Base-by-base conservation (phyloP, 1,140 invertebrate species). In the Aphelenchoides fujianensis region DNA sequence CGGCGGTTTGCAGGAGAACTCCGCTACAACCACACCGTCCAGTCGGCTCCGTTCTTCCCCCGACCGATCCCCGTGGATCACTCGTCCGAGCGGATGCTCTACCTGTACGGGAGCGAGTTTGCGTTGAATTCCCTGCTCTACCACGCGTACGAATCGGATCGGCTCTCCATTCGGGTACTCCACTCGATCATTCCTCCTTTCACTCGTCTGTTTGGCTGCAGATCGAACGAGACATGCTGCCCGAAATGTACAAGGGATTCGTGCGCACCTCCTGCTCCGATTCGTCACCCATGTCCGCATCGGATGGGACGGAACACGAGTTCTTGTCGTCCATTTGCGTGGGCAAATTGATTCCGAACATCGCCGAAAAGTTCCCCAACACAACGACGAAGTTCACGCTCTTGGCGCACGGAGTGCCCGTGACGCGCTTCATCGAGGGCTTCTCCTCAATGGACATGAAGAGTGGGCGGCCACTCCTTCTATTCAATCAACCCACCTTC, bases 71-170 rank as follows among this genome's bases (percentile, higher is more conserved):
- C 68, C 3, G 30, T 23, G 16, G 76, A 78, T 35, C 37, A 52
- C 7, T 79, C 82, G 34, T 79, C 81, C 16, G 78, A 84, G 54
- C 36, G 74, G 63, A 83, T 83, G 81, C 66, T 84, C 19, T 84
- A 83, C 68, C 69, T 83, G 9, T 83, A 83, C 62, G 81, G 78
- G 1, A 84, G 82, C 2, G 82, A 83, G 66, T 83, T 84, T 69
- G 72, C 81, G 5, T 55, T 83, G 28, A 83, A 83, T 57, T 84
- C 82, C 23, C 66, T 83, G 62, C 68, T 83, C 1, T 83, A 84
- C 73, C 80, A 83, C 48, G 81, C 81, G 19, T 83, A 84, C 69
- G 73, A 83, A 61, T 59, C 69, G 2, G 83, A 83, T 66, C 54
- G 71, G 32, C 66, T 83, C 34, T 77, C 81, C 16, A 71, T 83